A percentile compares a stretch with the other conserved stretches of the same genome.
Conservation (phyloP, 2,888 invertebrate genomes). For the Rhogogaster chlorosoma region DNA sequence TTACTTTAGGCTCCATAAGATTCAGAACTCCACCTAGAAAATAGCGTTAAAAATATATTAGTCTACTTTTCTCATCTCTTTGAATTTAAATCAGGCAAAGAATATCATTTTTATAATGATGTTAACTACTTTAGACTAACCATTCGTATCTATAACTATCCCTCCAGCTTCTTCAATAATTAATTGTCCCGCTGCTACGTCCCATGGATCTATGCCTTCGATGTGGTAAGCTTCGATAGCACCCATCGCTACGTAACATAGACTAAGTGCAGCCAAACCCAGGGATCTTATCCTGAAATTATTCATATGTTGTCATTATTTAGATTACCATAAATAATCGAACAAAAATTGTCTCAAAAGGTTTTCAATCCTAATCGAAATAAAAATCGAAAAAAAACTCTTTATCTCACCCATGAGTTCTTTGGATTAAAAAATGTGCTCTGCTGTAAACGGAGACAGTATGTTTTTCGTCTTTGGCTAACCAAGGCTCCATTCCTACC, state of each 20-base stretch:
- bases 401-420: constrained; percentile 69
- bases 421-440: constrained; percentile 70
- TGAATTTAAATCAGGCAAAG: neutral
- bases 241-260: constrained; percentile 87
- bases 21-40: constrained; percentile 78
- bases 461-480: constrained; percentile 68
- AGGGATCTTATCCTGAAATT: constrained; percentile 80
- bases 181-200: constrained; percentile 87
- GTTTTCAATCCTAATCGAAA: neutral
- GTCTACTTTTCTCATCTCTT: neutral
- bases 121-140: constrained; percentile 68
- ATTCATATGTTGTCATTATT: constrained; percentile 2
- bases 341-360: neutral
- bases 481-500: constrained; percentile 72
- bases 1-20: constrained; percentile 81
- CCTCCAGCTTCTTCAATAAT: constrained; percentile 91
- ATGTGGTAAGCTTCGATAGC: constrained; percentile 85
- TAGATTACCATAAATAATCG: neutral
- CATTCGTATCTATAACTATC: constrained; percentile 82
- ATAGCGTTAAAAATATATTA: neutral
- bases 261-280: constrained; percentile 86
- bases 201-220: constrained; percentile 89
- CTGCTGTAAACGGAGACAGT: constrained; percentile 65
- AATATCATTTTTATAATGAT: constrained; percentile 18
- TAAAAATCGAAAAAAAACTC: neutral